Percentiles rank a stretch among this genome's conserved stretches.
phyloP scores from a whole-genome alignment of 2,797 vertebrate genomes.

The Sebastes kiyomatsui region DNA sequence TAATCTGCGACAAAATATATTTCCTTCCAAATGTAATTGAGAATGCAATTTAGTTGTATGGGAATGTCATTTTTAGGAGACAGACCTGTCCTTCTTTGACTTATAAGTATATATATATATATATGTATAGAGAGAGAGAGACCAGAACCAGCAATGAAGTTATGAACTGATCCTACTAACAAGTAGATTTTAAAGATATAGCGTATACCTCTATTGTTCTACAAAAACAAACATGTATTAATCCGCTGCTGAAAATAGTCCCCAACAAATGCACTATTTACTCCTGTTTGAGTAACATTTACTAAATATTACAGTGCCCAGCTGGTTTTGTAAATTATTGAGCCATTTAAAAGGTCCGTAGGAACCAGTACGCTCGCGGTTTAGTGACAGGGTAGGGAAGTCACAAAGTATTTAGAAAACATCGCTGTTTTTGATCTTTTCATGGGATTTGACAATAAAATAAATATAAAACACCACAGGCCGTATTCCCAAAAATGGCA shows the following conservation, averaged over 20 bases:
- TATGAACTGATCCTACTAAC: no score
- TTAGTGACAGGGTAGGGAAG: neutral
- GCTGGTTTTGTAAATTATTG: neutral
- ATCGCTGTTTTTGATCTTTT: neutral
- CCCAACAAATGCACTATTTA: neutral
- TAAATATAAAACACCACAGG: neutral
- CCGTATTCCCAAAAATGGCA: neutral
- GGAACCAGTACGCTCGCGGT: neutral
- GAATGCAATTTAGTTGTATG: no score
- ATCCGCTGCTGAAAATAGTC: neutral
- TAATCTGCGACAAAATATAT: no score
- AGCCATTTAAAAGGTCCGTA: neutral
- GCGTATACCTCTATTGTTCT: neutral
- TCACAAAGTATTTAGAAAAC: neutral
- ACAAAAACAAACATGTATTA: neutral
- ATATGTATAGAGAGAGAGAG: no score
- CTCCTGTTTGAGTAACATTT: neutral
- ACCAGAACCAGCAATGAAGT: no score
- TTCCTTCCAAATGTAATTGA: no score
- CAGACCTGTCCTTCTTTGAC: neutral
- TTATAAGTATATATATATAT: neutral
- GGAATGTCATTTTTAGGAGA: no score
- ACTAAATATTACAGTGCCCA: neutral
- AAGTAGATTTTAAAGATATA: neutral
- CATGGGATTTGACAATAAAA: neutral